Base-by-base conservation (phyloP, 2,113 vertebrate species). In the Gobio gobio region DNA sequence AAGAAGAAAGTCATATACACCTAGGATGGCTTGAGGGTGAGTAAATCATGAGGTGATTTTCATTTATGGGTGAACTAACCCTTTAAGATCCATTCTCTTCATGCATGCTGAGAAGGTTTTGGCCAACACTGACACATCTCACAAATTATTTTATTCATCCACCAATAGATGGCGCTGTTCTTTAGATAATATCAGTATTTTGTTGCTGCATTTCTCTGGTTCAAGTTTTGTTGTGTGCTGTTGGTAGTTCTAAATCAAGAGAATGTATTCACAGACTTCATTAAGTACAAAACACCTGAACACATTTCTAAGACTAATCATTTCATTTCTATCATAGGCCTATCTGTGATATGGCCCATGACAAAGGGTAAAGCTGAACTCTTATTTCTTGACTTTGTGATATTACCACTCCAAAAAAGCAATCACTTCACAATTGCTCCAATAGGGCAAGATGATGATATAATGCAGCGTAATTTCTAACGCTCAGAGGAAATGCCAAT, bases 121-220 rank as follows among this genome's bases (percentile, higher is more conserved):
- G n/a, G 10, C 40, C 10, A 40, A 58, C 29, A 56, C 16, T 22
- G 10, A 51, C 24, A 58, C 16, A 56, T 0, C 16, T 10, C n/a
- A 18, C 14, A 51, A 4, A 26, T 81, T 13, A 2, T 59, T 14
- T 26, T 4, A 70, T 66, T 0, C 1, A 49, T 54, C 83, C 83
- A 83, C 78, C 83, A 83, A 73, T 83, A 87, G 86, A 85, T 82
- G 83, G 47, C 16, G 45, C 63, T 87, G 29, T 83, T 87, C 70
- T 29, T 82, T 58, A 63, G n/a, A 45, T 26, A 82, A 83, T 61
- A 24, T 56, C 16, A 82, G 45, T 36, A 83, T 51, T 61, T 9
- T 36, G 4, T 56, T 68, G 4, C 58, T 64, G 26, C 9, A 45
- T 73, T n/a, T 43, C 51, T 3, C n/a, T 59, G 1, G 5, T 43